Evolutionary conservation across 2,113 vertebrate genomes (phyloP).

Genomic region (Bettongia penicillata): DNA sequence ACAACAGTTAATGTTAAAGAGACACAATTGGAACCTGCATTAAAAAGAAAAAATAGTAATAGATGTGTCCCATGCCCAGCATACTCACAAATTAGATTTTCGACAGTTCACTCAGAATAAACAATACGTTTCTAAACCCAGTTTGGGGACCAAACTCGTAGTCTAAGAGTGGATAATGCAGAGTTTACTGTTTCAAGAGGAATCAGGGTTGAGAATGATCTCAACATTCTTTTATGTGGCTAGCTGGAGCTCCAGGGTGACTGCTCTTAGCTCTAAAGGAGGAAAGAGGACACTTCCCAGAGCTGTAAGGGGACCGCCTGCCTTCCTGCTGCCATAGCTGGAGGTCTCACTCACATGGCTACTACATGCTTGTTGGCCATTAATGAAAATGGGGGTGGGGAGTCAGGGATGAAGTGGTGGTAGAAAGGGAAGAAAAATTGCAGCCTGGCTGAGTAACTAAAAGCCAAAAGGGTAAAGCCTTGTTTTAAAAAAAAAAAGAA

Average conservation of each 20-base stretch:
- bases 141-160: slow-evolving; percentile 68
- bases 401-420: neutral
- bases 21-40: slow-evolving; percentile 59
- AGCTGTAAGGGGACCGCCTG: slow-evolving; percentile 61
- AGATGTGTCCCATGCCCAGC: slow-evolving; percentile 38
- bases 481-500: neutral
- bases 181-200: slow-evolving; percentile 21
- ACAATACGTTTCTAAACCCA: slow-evolving; percentile 63
- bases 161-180: slow-evolving; percentile 63
- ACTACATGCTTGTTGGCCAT: slow-evolving; percentile 72
- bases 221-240: slow-evolving; percentile 37
- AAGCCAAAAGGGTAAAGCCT: slow-evolving; percentile 67
- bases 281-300: slow-evolving; percentile 66
- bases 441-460: slow-evolving; percentile 55
- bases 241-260: slow-evolving; percentile 69
- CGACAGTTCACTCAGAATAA: slow-evolving; percentile 56
- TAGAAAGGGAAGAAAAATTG: slow-evolving; percentile 33
- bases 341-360: slow-evolving; percentile 70
- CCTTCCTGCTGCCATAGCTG: slow-evolving; percentile 52
- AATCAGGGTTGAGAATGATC: slow-evolving; percentile 64
- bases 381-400: slow-evolving; percentile 54
- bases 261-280: slow-evolving; percentile 64
- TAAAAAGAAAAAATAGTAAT: slow-evolving; percentile 47
- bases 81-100: slow-evolving; percentile 67
- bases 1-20: slow-evolving; percentile 67